A percentile compares a stretch with the other conserved stretches of the same genome.
phyloP scores from a whole-genome alignment of 2,113 vertebrate genomes.

The Aptenodytes patagonicus region DNA sequence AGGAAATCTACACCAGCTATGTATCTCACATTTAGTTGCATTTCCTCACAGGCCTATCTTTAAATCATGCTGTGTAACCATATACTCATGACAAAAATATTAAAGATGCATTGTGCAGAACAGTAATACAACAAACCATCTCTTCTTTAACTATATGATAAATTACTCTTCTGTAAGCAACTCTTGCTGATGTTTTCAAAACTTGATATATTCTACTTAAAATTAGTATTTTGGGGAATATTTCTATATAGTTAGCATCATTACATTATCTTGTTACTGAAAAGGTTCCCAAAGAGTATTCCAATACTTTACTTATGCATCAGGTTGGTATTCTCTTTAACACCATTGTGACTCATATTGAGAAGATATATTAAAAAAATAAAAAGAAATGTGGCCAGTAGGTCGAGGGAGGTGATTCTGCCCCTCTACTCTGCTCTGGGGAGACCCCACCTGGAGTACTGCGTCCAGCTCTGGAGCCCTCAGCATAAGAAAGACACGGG shows the following conservation, averaged over 20 bases:
- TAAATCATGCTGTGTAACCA: not conserved
- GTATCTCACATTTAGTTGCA: not conserved
- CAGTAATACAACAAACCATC: not conserved
- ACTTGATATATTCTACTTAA: not conserved
- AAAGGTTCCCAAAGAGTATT: not conserved
- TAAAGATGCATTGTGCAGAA: not conserved
- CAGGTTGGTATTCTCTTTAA: not conserved
- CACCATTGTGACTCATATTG: not conserved
- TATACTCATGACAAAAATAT: not conserved
- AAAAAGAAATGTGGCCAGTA: not conserved
- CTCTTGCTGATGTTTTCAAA: not conserved
- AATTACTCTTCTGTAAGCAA: not conserved
- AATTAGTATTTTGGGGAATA: not conserved
- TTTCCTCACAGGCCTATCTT: not conserved
- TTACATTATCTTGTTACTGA: not conserved
- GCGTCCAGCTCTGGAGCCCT: rapidly evolving
- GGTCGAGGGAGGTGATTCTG: rapidly evolving
- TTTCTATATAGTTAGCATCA: not conserved
- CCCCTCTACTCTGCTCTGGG: not conserved
- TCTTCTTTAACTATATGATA: not conserved
- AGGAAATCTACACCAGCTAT: not conserved
- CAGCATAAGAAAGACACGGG: not conserved
- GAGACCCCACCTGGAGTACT: not conserved
- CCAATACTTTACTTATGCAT: not conserved
- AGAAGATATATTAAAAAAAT: not conserved